A percentile compares a stretch with the other conserved stretches of the same genome.
phyloP scores from a whole-genome alignment of 2,113 vertebrate genomes.

The Porphyrio hochstetteri region DNA sequence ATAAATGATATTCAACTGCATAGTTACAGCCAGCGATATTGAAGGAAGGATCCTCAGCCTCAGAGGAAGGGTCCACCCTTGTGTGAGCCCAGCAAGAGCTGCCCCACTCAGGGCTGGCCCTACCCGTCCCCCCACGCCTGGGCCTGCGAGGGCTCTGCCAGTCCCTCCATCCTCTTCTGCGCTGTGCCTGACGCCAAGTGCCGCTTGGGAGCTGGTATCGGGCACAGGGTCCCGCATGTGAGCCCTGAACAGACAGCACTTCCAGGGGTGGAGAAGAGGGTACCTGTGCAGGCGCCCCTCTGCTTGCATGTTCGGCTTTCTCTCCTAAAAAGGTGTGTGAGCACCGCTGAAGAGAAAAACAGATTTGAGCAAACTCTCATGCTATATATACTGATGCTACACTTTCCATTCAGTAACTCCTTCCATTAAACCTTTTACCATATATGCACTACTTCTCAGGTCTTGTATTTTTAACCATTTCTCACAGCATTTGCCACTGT shows the following conservation, averaged over 20 bases:
- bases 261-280: background rate
- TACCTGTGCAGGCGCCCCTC: background rate
- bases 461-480: constrained; percentile 40
- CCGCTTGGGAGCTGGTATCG: background rate
- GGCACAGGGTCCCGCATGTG: rapidly evolving
- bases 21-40: background rate
- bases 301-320: background rate
- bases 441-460: constrained; percentile 26
- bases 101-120: background rate
- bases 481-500: background rate
- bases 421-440: constrained; percentile 60
- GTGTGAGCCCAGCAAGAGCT: background rate
- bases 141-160: background rate
- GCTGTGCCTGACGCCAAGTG: rapidly evolving
- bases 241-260: background rate
- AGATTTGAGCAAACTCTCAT: background rate
- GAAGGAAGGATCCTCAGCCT: background rate
- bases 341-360: constrained; percentile 30
- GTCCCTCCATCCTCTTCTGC: rapidly evolving
- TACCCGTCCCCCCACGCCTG: rapidly evolving
- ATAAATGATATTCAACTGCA: background rate
- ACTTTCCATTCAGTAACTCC: constrained; percentile 54
- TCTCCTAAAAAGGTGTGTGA: background rate
- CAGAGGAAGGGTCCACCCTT: background rate
- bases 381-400: background rate